Evolutionary conservation across 2,888 invertebrate species (phyloP).

Genomic region (Magallana nippona): DNA sequence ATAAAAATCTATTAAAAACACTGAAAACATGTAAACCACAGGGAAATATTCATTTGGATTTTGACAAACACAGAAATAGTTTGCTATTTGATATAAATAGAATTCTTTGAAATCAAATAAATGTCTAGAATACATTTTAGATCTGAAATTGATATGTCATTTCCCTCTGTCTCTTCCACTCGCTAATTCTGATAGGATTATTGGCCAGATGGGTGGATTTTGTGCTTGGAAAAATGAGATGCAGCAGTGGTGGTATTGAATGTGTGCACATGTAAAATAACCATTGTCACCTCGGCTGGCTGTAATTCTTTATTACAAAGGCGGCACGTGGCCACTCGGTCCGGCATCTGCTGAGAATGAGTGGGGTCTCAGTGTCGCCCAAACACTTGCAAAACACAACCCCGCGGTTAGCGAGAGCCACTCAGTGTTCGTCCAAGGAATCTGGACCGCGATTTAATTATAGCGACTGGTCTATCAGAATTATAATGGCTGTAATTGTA

Average conservation of each 20-base stretch:
- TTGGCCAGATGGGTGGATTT: slow-evolving; percentile 30
- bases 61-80: no score
- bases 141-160: no score
- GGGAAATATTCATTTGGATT: no score
- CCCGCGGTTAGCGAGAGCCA: neutral
- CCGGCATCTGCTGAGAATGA: slow-evolving; percentile 34
- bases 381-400: neutral
- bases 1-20: no score
- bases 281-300: neutral
- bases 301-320: slow-evolving; percentile 9
- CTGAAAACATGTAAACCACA: no score
- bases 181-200: neutral
- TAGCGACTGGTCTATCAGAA: neutral
- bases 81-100: no score
- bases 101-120: no score
- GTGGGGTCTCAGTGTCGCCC: neutral
- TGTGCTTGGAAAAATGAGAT: slow-evolving; percentile 14
- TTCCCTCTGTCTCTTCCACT: no score
- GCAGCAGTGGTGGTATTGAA: slow-evolving; percentile 13
- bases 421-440: neutral
- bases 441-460: neutral
- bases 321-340: slow-evolving; percentile 39
- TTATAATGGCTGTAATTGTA: neutral
- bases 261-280: slow-evolving; percentile 28
- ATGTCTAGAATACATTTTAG: no score